Evolutionary conservation across 2,113 vertebrate genomes (phyloP).

Genomic region (Toxostoma redivivum): DNA sequence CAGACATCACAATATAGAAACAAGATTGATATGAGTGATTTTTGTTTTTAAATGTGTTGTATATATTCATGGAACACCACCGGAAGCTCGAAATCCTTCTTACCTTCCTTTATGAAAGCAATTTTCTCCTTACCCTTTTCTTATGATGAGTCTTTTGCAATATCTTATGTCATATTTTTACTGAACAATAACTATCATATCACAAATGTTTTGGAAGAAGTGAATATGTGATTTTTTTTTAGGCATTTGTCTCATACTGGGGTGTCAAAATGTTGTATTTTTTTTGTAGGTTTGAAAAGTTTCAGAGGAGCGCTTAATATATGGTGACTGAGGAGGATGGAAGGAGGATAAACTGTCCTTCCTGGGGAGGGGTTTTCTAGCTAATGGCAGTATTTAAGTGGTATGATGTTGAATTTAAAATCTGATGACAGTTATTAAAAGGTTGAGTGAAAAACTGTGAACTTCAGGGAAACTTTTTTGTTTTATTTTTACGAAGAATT

Average conservation of each 20-base stretch:
- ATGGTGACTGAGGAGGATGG: neutral
- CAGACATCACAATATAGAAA: neutral
- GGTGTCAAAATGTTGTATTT: neutral
- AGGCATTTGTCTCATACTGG: neutral
- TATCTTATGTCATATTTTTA: neutral
- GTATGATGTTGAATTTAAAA: neutral
- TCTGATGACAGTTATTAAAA: neutral
- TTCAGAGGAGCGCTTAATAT: neutral
- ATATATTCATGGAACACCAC: neutral
- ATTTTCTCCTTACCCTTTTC: neutral
- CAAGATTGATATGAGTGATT: accelerated
- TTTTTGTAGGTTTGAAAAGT: neutral
- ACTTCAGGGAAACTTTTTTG: neutral
- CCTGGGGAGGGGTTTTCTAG: neutral
- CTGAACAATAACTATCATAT: neutral
- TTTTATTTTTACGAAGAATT: neutral
- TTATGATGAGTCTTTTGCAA: neutral
- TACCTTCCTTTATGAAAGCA: neutral
- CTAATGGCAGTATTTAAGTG: neutral
- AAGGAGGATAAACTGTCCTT: neutral
- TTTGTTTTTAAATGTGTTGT: neutral
- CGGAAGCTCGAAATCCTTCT: neutral
- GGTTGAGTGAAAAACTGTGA: neutral
- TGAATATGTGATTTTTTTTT: neutral
- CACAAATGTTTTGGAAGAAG: neutral